Conservation (phyloP, 2,797 vertebrate species). For the Smutsia temminckii region DNA sequence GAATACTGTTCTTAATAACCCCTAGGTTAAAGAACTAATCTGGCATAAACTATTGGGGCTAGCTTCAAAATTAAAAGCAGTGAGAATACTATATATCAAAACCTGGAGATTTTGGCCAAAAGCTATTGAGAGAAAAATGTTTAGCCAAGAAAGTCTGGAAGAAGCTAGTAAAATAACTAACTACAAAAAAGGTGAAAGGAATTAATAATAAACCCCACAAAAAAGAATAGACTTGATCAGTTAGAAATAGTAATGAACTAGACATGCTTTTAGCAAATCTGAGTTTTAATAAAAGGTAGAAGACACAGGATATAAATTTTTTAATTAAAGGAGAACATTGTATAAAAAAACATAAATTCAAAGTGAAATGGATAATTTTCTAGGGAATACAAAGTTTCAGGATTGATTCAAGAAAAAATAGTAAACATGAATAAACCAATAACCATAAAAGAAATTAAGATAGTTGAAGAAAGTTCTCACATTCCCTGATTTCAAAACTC, state of each 20-base stretch:
- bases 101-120: neutral
- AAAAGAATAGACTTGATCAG: neutral
- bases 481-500: neutral
- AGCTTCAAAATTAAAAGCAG: conserved; percentile 2
- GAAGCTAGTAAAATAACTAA: neutral
- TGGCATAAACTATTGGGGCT: neutral
- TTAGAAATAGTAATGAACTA: neutral
- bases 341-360: neutral
- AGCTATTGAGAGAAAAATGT: neutral
- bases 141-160: neutral
- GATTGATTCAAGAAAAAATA: neutral
- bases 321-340: neutral
- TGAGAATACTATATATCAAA: neutral
- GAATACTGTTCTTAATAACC: neutral
- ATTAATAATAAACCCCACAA: neutral
- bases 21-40: neutral
- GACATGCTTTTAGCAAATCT: neutral
- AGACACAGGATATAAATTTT: neutral
- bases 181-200: neutral
- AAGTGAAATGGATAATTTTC: neutral
- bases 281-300: neutral
- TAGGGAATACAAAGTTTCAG: neutral
- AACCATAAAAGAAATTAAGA: neutral
- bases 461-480: neutral
- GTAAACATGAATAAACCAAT: neutral